phyloP scores from a whole-genome alignment of 2,888 invertebrate genomes.

The Eupithecia insigniata region DNA sequence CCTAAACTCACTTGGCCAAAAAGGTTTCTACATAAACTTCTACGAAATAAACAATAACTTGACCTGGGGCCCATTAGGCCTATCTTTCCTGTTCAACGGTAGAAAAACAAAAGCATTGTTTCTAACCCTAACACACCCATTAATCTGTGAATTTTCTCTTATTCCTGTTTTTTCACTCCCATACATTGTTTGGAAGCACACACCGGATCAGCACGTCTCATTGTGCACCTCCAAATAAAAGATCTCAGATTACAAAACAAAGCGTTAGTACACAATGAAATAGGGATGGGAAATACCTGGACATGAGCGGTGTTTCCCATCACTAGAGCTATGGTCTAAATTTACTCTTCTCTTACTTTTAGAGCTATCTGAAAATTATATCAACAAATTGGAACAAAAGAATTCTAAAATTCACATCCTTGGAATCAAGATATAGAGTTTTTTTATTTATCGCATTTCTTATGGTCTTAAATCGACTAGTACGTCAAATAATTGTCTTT shows the following conservation, averaged over 20 bases:
- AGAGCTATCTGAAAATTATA: not conserved
- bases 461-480: no score
- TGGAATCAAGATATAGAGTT: no score
- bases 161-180: conserved; percentile 13
- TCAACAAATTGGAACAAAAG: not conserved
- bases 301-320: no score
- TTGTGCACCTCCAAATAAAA: conserved; percentile 30
- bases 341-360: no score
- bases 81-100: not conserved
- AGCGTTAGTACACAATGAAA: conserved; percentile 9
- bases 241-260: conserved; percentile 31
- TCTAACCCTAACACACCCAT: conserved; percentile 12
- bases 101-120: conserved; percentile 7
- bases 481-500: no score
- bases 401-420: no score
- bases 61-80: not conserved
- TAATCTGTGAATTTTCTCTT: conserved; percentile 25
- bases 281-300: not conserved
- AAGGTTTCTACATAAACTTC: not conserved
- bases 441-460: no score
- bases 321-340: no score
- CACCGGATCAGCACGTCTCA: conserved; percentile 22
- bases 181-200: conserved; percentile 23
- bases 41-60: not conserved
- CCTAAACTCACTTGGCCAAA: not conserved